Percentiles rank a stretch among this genome's conserved stretches.
These are phyloP conservation scores for Scaptomyza cyrtandrae DNA, from an alignment of 2,888 invertebrate species.

Conservation along the genomic window DNA sequence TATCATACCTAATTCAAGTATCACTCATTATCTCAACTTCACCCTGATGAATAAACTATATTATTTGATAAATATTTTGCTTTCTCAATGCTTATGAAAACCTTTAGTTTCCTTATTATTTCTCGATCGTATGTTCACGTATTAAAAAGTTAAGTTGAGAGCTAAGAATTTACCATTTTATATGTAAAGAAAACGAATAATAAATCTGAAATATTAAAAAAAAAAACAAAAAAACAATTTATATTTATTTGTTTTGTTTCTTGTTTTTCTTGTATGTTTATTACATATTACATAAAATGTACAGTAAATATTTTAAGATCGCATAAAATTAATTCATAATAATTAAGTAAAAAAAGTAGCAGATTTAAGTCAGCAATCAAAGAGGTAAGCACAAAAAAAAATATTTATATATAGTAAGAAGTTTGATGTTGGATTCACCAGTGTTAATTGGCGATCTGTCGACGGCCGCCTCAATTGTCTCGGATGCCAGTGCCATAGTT, in stretches of 20 bases:
- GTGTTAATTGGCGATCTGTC: neutral
- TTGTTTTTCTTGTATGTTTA: slow-evolving; percentile 51
- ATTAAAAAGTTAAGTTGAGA: neutral
- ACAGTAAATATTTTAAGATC: slow-evolving; percentile 72
- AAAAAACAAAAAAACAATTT: neutral
- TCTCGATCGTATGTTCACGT: neutral
- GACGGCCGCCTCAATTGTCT: slow-evolving; percentile 82
- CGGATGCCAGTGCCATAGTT: slow-evolving; percentile 92
- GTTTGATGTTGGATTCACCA: slow-evolving; percentile 7
- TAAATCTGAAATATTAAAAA: neutral
- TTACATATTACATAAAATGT: slow-evolving; percentile 76
- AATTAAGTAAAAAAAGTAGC: slow-evolving; percentile 67
- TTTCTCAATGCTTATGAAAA: neutral
- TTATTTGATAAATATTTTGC: too few species aligned
- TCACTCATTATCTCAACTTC: neutral
- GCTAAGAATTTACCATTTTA: slow-evolving; percentile 4
- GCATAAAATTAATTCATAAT: slow-evolving; percentile 78
- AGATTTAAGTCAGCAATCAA: slow-evolving; percentile 69
- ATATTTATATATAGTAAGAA: slow-evolving; percentile 12
- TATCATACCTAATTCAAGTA: too few species aligned
- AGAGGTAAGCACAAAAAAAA: slow-evolving; percentile 59
- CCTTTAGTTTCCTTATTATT: too few species aligned
- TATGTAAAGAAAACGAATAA: neutral
- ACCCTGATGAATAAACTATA: too few species aligned
- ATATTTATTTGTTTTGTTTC: slow-evolving; percentile 13